phyloP scores from a whole-genome alignment of 2,113 vertebrate species.

The Bos indicus region DNA sequence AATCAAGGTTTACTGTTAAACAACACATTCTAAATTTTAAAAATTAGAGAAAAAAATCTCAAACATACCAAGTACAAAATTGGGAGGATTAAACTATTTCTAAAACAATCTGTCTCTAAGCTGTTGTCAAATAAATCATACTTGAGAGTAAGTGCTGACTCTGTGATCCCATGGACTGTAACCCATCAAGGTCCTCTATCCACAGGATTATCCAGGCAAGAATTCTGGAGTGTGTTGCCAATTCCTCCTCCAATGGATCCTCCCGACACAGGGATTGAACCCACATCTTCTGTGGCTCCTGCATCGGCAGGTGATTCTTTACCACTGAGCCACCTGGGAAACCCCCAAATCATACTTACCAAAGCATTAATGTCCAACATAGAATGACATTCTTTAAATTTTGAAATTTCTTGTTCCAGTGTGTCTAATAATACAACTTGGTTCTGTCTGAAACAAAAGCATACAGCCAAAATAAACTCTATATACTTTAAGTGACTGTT shows the following conservation, averaged over 20 bases:
- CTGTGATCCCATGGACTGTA: neutral
- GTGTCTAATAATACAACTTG: slow-evolving; percentile 94
- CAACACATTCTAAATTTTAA: slow-evolving; percentile 13
- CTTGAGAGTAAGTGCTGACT: neutral
- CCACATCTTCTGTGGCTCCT: neutral
- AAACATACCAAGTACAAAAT: neutral
- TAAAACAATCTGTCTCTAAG: neutral
- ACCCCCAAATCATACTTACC: slow-evolving; percentile 80
- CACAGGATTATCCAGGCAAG: neutral
- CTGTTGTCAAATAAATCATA: neutral
- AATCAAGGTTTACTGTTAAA: slow-evolving; percentile 12
- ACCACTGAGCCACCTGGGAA: neutral
- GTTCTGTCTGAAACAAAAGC: slow-evolving; percentile 89
- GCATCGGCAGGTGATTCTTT: neutral
- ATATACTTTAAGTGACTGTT: neutral
- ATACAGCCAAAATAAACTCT: slow-evolving; percentile 32
- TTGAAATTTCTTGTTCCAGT: slow-evolving; percentile 95
- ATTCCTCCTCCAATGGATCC: neutral
- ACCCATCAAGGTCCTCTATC: neutral
- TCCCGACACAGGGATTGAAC: rapidly evolving
- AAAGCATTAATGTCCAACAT: slow-evolving; percentile 91
- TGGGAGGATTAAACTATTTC: neutral
- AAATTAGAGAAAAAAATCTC: neutral
- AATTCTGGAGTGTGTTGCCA: neutral
- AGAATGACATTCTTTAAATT: slow-evolving; percentile 93